Base-by-base conservation (phyloP, 2,888 invertebrate genomes). In the Orthosia gracilis region DNA sequence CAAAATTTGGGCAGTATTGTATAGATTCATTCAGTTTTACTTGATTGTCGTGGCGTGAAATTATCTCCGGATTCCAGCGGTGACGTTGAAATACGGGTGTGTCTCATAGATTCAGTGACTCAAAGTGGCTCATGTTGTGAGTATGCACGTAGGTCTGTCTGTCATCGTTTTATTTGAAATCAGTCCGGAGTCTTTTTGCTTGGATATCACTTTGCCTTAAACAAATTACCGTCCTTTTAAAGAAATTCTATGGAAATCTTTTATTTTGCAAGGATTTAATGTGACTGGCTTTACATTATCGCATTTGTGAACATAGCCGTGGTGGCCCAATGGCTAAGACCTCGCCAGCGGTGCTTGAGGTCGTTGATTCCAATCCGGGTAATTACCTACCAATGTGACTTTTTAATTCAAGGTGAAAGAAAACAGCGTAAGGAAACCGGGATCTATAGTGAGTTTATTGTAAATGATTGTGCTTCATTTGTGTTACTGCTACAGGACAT, bases 1-100 rank as follows among this genome's bases (percentile, higher is more conserved):
- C 26, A 66, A 13, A 49, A 62, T 50, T 61, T 73, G 50, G 31
- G 68, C 66, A 63, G 69, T 83, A 73, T 58, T 67, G 65, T 70
- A 64, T 59, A 31, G 13, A 31, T 70, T 79, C 75, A 83, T 76
- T 75, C 63, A 79, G 49, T 58, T 70, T 73, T 55, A 68, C 52
- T 71, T 69, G 26, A 63, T 64, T 13, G 17, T n/a, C 54, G 26
- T 63, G 17, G 21, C 15, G 57, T 62, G 45, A 80, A 72, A 72
- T 78, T 66, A 45, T 71, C 52, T 66, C n/a, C 26, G 23, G 57
- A 62, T 80, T 77, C 55, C 47, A 71, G 54, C 59, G 50, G 57
- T 65, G 75, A 66, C 83, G 69, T 54, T 67, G 61, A 68, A 69
- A 40, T 50, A 45, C 23, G 26, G 59, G 63, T 52, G 76, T 52